Conservation (phyloP, 2,113 vertebrate species). For the Dipodomys merriami region DNA sequence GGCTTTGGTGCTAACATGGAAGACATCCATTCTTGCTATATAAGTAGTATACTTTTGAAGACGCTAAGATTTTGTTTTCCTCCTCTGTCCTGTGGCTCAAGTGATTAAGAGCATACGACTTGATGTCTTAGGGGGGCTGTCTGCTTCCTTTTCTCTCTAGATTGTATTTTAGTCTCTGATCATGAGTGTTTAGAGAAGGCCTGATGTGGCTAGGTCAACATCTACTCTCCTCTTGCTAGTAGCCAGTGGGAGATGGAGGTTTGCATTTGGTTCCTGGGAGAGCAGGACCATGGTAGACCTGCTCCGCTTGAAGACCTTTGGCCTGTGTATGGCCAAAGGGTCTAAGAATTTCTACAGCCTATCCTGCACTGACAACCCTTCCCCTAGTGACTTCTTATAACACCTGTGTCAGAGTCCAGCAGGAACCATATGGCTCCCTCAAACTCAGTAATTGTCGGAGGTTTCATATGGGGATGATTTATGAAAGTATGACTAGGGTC, state of each 20-base stretch:
- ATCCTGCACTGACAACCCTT: background rate
- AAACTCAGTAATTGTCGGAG: background rate
- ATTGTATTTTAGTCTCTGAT: background rate
- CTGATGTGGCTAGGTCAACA: background rate
- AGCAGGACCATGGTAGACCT: background rate
- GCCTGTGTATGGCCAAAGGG: background rate
- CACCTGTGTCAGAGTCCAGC: background rate
- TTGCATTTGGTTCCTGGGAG: background rate
- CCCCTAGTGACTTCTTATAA: background rate
- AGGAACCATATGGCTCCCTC: background rate
- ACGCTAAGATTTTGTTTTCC: background rate
- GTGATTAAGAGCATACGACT: background rate
- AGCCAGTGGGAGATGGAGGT: background rate
- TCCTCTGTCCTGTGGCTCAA: background rate
- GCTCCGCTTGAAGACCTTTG: background rate
- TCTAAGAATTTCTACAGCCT: slow-evolving; percentile 30
- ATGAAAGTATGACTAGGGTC: background rate
- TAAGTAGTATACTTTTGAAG: background rate
- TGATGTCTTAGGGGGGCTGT: background rate
- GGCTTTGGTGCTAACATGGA: slow-evolving; percentile 23
- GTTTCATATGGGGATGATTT: slow-evolving; percentile 3
- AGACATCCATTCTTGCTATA: background rate
- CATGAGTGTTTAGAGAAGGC: background rate
- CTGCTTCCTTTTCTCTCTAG: background rate
- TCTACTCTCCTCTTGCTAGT: background rate